These are phyloP conservation scores for Andinoacara biseriatus DNA, from an alignment of 2,113 vertebrate genomes.

Conservation along the genomic window DNA sequence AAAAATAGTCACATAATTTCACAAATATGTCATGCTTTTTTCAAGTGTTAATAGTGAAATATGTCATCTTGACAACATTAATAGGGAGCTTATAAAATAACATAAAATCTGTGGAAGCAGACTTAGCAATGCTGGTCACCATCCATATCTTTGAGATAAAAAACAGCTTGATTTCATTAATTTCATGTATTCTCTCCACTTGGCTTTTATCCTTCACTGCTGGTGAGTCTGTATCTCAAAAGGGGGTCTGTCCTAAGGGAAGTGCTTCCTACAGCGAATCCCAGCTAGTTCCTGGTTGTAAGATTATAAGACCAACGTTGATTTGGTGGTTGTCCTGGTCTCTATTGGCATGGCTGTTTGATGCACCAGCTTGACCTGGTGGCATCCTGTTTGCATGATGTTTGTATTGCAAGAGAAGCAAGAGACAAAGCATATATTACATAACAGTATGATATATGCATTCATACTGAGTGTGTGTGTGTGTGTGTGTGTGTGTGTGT, in stretches of 20 bases:
- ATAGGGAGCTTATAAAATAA: background rate
- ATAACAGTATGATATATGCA: background rate
- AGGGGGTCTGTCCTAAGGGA: conserved; percentile 17
- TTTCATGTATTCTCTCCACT: conserved; percentile 53
- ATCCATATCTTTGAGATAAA: conserved; percentile 35
- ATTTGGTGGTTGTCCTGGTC: conserved; percentile 40
- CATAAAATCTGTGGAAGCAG: conserved; percentile 3
- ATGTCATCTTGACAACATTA: background rate
- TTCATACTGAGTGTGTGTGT: background rate
- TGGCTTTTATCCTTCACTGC: conserved; percentile 62
- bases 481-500: background rate
- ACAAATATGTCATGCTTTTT: too few relatives aligned
- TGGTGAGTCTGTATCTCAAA: conserved; percentile 52
- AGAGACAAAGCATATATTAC: background rate
- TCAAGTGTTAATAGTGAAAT: background rate
- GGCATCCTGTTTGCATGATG: background rate
- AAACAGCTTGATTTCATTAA: conserved; percentile 65
- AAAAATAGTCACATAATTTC: too few relatives aligned
- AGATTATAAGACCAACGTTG: conserved; percentile 9
- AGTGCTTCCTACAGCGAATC: conserved; percentile 41
- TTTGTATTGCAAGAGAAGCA: background rate
- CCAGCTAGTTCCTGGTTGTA: conserved; percentile 36
- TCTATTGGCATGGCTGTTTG: conserved; percentile 35
- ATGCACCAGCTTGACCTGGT: conserved; percentile 50
- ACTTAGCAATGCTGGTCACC: conserved; percentile 28